phyloP scores from a whole-genome alignment of 2,797 vertebrate genomes.

The Gadopsis bispinosus region DNA sequence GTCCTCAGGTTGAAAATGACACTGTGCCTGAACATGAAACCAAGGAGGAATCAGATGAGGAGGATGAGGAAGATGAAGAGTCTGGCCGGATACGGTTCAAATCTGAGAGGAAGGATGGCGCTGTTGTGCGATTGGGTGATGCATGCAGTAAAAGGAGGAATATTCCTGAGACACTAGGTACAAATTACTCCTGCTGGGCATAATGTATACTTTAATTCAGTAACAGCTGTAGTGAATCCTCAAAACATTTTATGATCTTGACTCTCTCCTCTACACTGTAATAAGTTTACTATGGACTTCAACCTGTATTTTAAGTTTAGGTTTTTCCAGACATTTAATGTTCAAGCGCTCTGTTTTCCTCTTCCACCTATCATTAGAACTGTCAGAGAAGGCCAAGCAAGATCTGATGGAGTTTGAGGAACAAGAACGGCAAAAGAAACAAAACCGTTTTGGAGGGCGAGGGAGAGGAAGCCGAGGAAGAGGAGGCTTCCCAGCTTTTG shows the following conservation, averaged over 20 bases:
- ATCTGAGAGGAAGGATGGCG: slow-evolving; percentile 94
- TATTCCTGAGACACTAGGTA: slow-evolving; percentile 98
- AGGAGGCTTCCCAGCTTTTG: slow-evolving; percentile 74
- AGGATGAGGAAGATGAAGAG: slow-evolving; percentile 93
- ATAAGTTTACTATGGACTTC: neutral
- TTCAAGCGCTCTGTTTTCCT: neutral
- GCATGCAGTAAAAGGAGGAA: slow-evolving; percentile 91
- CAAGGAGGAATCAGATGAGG: slow-evolving; percentile 96
- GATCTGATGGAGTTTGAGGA: slow-evolving; percentile 94
- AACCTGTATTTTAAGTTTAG: neutral
- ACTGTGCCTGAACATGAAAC: slow-evolving; percentile 84
- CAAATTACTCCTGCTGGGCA: neutral
- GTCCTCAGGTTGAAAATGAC: slow-evolving; percentile 85
- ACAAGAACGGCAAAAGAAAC: slow-evolving; percentile 91
- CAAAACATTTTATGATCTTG: neutral
- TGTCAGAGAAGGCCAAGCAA: slow-evolving; percentile 97
- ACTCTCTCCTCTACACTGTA: neutral
- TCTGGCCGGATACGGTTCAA: slow-evolving; percentile 95
- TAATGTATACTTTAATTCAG: neutral
- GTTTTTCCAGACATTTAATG: neutral
- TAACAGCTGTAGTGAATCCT: neutral
- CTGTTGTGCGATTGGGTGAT: slow-evolving; percentile 92
- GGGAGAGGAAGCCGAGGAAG: slow-evolving; percentile 85
- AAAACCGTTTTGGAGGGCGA: slow-evolving; percentile 88
- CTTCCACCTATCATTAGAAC: slow-evolving; percentile 81